Base-by-base conservation (phyloP, 2,113 vertebrate genomes). In the Atrichornis clamosus region DNA sequence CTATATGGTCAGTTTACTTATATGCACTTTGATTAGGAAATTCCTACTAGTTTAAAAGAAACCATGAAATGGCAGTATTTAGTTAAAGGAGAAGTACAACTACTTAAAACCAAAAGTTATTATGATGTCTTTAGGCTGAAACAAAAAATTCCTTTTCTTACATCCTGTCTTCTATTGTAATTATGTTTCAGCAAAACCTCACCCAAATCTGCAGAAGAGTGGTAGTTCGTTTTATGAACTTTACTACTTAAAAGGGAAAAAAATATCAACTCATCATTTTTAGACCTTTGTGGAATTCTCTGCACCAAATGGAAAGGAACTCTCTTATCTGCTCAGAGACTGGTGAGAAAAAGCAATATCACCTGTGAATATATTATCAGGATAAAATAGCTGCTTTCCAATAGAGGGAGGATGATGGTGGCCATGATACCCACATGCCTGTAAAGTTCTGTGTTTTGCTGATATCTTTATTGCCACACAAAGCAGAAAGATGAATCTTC, bases 401-500 rank as follows among this genome's bases (percentile, higher is more conserved):
- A 22, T n/a, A 90, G 55, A 32, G 30, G 39, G 55, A 82, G 33
- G 42, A 49, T 86, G 90, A 83, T 74, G 80, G 42, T 60, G 55
- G 39, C 55, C 52, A n/a, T 84, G 82, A 96, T 94, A 88, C 33
- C 78, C 75, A 70, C 50, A 50, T 67, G 59, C 30, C 63, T 81
- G 42, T 67, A 67, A 74, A 74, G 47, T 55, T 85, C 90, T 93
- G 90, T 63, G 53, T 90, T 91, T 95, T 18, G 17, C 87, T 81
- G 93, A 86, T 93, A 96, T 86, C 76, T 90, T 92, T 96, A 94
- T 94, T 95, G 89, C 87, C 41, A 53, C 56, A 64, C 26, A 56
- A 81, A 84, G 44, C 56, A 91, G 85, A 88, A 90, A 88, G 68
- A 93, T 75, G 60, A 86, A 92, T 70, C 84, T 97, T 92, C 68